Evolutionary conservation across 2,888 invertebrate species (phyloP), one percentile per base, ranked within the genome.

Genomic region (Platycheirus rosarum): DNA sequence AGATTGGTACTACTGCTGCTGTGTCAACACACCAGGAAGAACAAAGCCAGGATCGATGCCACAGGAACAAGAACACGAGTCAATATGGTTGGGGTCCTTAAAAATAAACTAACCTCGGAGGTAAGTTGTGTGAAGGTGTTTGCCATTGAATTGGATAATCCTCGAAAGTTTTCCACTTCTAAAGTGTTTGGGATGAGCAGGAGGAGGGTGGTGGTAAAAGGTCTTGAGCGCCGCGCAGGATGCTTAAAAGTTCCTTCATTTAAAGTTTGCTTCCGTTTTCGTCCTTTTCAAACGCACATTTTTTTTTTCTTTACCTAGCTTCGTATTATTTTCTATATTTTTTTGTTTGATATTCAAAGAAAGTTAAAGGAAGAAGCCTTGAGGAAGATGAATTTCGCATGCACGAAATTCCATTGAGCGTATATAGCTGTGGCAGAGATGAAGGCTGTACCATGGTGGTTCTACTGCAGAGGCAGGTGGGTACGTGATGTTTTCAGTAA

Each of bases 191-290:
- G n/a, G n/a, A n/a, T n/a, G 14, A 9, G 49, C 46, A 29, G 53
- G 26, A 35, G 53, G 26, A 16, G 48, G 29, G 23, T 44, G 51
- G 18, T 16, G 20, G 32, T 37, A 35, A 35, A 14, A 23, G 20
- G 37, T 63, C 63, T 48, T 13, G 13, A 60, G 13, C 13, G 23
- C 3, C 40, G 37, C 26, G 29, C 40, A 55, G 66, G 76, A 66
- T 63, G 40, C 71, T 77, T 73, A 53, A 82, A 82, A 82, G 77
- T 82, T 82, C 71, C 62, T 77, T 82, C 82, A 82, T 82, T 77
- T 82, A 77, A 82, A 82, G 71, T 82, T 82, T 71, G 26, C 63
- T 51, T 71, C 44, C 63, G 62, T 44, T 26, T 13, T 44, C 60
- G 42, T 71, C 62, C 68, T 32, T 62, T 48, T 29, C 35, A 57